phyloP scores from a whole-genome alignment of 2,888 invertebrate species.

The Drosophila falleni region DNA sequence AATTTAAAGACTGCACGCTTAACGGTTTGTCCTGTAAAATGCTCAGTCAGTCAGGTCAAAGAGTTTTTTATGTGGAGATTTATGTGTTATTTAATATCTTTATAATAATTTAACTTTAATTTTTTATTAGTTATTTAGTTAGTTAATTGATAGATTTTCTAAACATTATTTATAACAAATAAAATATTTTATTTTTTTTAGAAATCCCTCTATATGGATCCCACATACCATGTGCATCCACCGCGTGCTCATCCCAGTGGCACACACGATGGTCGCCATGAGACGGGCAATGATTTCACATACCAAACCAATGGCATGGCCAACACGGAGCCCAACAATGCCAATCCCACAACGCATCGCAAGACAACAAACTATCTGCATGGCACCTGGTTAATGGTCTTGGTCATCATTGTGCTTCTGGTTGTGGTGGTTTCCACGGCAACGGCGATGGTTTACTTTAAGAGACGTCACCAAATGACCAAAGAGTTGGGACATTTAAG shows the following conservation, averaged over 20 bases:
- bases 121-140: too few species aligned
- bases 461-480: constrained; percentile 85
- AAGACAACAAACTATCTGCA: constrained; percentile 84
- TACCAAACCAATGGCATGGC: constrained; percentile 76
- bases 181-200: constrained; percentile 32
- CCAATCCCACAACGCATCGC: constrained; percentile 84
- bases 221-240: constrained; percentile 85
- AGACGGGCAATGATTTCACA: constrained; percentile 70
- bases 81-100: too few species aligned
- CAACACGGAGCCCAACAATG: constrained; percentile 77
- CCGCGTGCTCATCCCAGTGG: constrained; percentile 86
- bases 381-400: constrained; percentile 85
- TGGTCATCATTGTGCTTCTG: constrained; percentile 83
- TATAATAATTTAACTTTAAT: too few species aligned
- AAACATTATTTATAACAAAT: too few species aligned
- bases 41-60: too few species aligned
- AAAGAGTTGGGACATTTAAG: constrained; percentile 89
- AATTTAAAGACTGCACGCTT: too few species aligned
- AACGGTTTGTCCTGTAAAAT: too few species aligned
- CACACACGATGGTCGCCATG: constrained; percentile 82
- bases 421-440: constrained; percentile 83
- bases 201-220: constrained; percentile 85
- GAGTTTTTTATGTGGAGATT: too few species aligned
- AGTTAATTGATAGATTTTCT: too few species aligned
- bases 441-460: constrained; percentile 84